Percentiles rank a stretch among this genome's conserved stretches.
phyloP scores from a whole-genome alignment of 2,113 vertebrate genomes.

The Gambusia holbrooki region DNA sequence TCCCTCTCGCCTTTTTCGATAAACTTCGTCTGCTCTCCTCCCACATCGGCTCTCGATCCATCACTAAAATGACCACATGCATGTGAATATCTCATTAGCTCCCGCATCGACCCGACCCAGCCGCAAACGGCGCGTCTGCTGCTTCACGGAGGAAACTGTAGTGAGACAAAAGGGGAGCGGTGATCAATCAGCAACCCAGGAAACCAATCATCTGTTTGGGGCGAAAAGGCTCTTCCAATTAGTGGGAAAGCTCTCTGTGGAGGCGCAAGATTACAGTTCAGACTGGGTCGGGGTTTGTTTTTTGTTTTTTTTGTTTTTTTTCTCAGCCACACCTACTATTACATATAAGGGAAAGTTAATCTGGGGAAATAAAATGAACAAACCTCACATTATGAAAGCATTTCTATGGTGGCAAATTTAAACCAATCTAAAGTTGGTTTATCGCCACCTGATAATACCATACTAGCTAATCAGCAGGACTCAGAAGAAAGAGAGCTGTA shows the following conservation, averaged over 20 bases:
- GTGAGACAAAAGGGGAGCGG: conserved; percentile 56
- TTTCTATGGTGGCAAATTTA: neutral
- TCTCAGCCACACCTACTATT: conserved; percentile 3
- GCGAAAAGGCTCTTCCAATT: conserved; percentile 69
- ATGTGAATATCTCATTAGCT: conserved; percentile 72
- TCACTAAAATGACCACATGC: conserved; percentile 51
- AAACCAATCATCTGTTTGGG: conserved; percentile 66
- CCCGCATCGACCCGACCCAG: conserved; percentile 61
- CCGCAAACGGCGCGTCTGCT: conserved; percentile 20
- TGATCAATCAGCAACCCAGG: conserved; percentile 68
- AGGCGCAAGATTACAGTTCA: conserved; percentile 38
- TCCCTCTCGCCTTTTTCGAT: conserved; percentile 21
- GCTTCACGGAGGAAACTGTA: conserved; percentile 51
- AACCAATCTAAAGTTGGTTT: no score
- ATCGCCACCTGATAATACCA: neutral
- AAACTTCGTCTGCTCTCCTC: no score
- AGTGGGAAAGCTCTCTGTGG: conserved; percentile 59
- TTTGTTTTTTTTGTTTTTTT: conserved; percentile 15
- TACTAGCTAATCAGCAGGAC: no score
- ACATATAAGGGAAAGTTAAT: neutral
- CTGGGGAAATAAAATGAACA: no score
- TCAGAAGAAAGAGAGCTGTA: no score
- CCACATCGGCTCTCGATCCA: conserved; percentile 17
- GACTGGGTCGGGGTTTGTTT: conserved; percentile 19
- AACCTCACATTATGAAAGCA: neutral